Percentiles rank a stretch among this genome's conserved stretches.
These are phyloP conservation scores for Pelosia muscerda DNA, from an alignment of 2,888 invertebrate species.

Conservation along the genomic window DNA sequence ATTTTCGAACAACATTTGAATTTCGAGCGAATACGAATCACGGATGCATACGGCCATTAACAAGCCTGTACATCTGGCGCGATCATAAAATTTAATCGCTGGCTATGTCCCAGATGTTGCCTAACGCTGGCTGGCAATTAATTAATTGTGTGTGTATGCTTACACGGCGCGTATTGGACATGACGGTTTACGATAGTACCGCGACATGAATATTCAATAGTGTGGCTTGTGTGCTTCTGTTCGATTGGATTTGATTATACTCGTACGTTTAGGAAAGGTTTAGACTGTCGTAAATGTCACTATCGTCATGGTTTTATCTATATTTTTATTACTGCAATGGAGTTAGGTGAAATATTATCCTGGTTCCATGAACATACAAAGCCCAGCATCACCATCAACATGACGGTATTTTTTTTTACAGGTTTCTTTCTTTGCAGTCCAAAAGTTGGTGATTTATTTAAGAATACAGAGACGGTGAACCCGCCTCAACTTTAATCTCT, in stretches of 20 bases:
- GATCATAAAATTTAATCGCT: constrained; percentile 80
- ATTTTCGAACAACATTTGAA: constrained; percentile 25
- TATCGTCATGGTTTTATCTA: background rate
- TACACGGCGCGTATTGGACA: constrained; percentile 78
- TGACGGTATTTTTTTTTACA: too few relatives aligned
- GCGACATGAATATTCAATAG: constrained; percentile 74
- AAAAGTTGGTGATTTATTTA: too few relatives aligned
- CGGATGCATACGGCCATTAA: constrained; percentile 63
- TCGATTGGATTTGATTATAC: constrained; percentile 71
- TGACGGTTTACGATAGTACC: constrained; percentile 75
- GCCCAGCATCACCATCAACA: too few relatives aligned
- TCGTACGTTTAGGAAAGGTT: background rate
- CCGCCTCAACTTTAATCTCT: too few relatives aligned
- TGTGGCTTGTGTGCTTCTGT: constrained; percentile 55
- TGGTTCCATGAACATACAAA: too few relatives aligned
- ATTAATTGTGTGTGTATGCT: constrained; percentile 78
- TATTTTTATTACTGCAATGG: background rate
- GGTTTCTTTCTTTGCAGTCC: too few relatives aligned
- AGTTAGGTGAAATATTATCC: too few relatives aligned
- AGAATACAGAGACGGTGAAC: too few relatives aligned
- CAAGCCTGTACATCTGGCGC: constrained; percentile 71
- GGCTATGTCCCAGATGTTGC: constrained; percentile 73
- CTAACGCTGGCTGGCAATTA: constrained; percentile 78
- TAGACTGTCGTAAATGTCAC: background rate
- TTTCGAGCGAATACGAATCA: constrained; percentile 37